Conservation (phyloP, 1,140 invertebrate genomes). For the Reticulitermes speratus region DNA sequence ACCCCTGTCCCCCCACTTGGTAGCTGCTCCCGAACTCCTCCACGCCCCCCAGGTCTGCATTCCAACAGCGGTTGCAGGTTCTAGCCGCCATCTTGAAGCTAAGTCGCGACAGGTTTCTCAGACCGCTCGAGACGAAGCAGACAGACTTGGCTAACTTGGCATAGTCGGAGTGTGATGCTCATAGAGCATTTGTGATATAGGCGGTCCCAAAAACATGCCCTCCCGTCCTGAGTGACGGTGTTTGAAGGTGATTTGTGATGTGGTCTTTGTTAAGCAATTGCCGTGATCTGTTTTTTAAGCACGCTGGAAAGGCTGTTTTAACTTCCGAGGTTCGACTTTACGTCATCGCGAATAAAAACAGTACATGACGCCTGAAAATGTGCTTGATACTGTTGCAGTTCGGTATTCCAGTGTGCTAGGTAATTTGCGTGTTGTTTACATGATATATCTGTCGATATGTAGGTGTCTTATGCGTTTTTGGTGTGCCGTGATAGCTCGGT, state of each 20-base stretch:
- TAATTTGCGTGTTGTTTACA: no score
- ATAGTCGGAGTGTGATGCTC: neutral
- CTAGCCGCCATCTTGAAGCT: conserved; percentile 24
- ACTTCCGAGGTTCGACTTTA: no score
- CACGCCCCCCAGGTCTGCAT: conserved; percentile 29
- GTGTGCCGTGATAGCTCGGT: no score
- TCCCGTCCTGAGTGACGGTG: neutral
- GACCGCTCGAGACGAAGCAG: conserved; percentile 11
- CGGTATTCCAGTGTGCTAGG: no score
- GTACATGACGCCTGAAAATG: no score
- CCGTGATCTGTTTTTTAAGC: no score
- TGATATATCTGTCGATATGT: no score
- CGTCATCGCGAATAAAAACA: no score
- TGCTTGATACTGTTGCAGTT: no score
- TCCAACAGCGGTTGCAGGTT: conserved; percentile 19
- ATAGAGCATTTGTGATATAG: neutral
- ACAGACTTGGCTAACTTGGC: conserved; percentile 16
- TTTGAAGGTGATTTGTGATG: neutral
- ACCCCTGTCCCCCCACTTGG: conserved; percentile 19
- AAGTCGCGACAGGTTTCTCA: conserved; percentile 6
- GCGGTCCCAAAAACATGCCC: neutral
- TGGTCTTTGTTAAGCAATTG: neutral
- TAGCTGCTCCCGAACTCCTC: neutral
- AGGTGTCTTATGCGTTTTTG: no score
- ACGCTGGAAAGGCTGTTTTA: no score